A percentile compares a stretch with the other conserved stretches of the same genome.
Evolutionary conservation across 64 coral and sea anemone genomes (phyloP).

Genomic region (Actinia equina): DNA sequence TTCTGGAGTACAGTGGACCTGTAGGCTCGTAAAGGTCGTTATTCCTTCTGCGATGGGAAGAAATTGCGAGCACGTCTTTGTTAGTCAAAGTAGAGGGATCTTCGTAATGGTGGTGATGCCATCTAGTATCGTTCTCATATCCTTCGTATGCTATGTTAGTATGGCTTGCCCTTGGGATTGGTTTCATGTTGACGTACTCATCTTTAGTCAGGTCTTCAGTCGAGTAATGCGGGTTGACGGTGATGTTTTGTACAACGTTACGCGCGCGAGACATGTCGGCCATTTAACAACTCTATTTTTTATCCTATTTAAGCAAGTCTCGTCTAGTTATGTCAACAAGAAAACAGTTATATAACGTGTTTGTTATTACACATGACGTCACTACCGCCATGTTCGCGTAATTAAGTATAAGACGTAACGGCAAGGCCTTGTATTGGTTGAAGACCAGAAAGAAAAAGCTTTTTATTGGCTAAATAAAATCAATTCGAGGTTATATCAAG

Average conservation of each 20-base stretch:
- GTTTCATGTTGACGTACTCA: background rate
- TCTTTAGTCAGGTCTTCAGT: background rate
- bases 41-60: background rate
- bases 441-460: too few species aligned
- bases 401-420: too few species aligned
- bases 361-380: conserved; percentile 1
- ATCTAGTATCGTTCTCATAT: background rate
- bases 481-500: background rate
- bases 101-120: conserved; percentile 4
- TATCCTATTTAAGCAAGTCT: background rate
- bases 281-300: too few species aligned
- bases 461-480: background rate
- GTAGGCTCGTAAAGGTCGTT: conserved; percentile 20
- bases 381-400: background rate
- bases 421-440: too few species aligned
- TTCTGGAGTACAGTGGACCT: background rate
- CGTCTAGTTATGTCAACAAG: background rate
- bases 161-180: background rate
- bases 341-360: background rate
- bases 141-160: background rate
- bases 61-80: background rate
- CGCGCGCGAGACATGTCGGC: background rate
- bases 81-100: background rate
- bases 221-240: background rate
- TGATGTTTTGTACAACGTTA: background rate